These are phyloP conservation scores for Parazoanthus swiftii DNA, from an alignment of 92 coral and sea anemone species.

Conservation along the genomic window DNA sequence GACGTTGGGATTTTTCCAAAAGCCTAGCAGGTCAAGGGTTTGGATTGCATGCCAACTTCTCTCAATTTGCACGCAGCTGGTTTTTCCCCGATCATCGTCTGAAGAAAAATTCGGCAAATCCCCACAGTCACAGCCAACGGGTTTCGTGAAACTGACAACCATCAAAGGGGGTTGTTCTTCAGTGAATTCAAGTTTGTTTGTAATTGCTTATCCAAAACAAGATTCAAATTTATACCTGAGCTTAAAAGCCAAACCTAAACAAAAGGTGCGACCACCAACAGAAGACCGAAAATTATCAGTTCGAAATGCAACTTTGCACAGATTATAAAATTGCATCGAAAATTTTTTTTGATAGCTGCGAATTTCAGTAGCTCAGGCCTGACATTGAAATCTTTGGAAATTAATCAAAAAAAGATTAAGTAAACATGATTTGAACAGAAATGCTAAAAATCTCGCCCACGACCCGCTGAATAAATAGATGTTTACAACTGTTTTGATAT, in stretches of 20 bases:
- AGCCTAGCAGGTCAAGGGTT: conserved; percentile 39
- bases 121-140: background rate
- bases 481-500: background rate
- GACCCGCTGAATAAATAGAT: conserved; percentile 27
- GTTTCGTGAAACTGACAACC: background rate
- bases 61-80: conserved; percentile 40
- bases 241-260: background rate
- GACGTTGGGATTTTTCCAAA: conserved; percentile 38
- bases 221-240: background rate
- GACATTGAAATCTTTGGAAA: background rate
- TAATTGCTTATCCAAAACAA: background rate
- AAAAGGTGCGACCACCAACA: background rate
- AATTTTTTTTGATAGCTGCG: background rate
- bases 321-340: background rate
- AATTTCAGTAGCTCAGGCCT: background rate
- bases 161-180: background rate
- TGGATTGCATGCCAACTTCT: conserved; percentile 27
- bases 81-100: conserved; percentile 34
- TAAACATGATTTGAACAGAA: background rate
- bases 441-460: conserved; percentile 36
- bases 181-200: background rate
- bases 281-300: conserved; percentile 7
- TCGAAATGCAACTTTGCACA: background rate
- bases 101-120: conserved; percentile 12
- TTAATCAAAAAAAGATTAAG: background rate